Base-by-base conservation (phyloP, 2,797 vertebrate species). In the Loris lydekkerianus region DNA sequence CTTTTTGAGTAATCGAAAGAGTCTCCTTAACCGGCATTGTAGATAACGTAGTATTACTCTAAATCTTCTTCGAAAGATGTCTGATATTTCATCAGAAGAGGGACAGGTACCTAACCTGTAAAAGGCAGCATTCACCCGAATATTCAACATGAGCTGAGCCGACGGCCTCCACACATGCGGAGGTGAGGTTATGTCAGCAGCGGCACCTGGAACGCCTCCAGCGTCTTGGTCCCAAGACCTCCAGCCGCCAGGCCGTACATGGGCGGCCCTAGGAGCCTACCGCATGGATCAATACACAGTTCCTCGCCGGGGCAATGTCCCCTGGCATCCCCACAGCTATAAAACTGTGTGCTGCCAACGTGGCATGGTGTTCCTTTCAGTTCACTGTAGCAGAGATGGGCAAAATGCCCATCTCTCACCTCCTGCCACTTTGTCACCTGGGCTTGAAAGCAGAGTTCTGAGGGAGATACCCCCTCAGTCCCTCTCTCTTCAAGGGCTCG, bases 1-100 rank as follows among this genome's bases (percentile, higher is more conserved):
- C 40, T 65, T 80, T 88, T 76, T n/a, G 37, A 95, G 23, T 87
- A 53, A 60, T 76, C 27, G 75, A 76, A 96, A 40, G 13, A 58
- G 37, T 29, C n/a, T 86, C 40, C 58, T 80, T 25, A 53, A 58
- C 31, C 3, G 63, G 46, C 80, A 49, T 77, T 34, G 27, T 27
- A 53, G 69, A 67, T 25, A 91, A 29, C 11, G 81, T 81, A 67
- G 10, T 73, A 73, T 46, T 76, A 70, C 7, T 37, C 21, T 4
- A 80, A 85, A 31, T n/a, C 23, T 72, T 23, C 67, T 67, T 70
- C 61, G n/a, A 82, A 86, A 27, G 80, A 72, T 31, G 25, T 9
- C 18, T 86, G 53, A 8, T 49, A 72, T 1, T 80, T 81, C 21
- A 14, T 23, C n/a, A 10, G 37, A 18, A 77, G 13, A 85, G 21